phyloP scores from a whole-genome alignment of 2,888 invertebrate species.

The Eumerus sabulonum region DNA sequence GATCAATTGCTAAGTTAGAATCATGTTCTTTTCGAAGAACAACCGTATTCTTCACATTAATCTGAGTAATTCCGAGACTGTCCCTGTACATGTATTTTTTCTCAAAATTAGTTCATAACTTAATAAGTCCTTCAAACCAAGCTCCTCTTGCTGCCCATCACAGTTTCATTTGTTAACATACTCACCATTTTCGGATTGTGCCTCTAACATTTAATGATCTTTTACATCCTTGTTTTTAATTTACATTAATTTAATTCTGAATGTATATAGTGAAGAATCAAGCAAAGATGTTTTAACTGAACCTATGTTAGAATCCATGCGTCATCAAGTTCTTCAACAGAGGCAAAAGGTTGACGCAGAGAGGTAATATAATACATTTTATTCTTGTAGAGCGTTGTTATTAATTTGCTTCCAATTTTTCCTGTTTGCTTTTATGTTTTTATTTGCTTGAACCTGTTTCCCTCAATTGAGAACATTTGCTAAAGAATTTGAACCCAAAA shows the following conservation, averaged over 20 bases:
- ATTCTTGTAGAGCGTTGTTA: slow-evolving; percentile 57
- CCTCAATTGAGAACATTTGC: too few species aligned
- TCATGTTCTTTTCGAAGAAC: too few species aligned
- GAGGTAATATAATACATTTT: slow-evolving; percentile 81
- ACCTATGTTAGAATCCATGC: slow-evolving; percentile 90
- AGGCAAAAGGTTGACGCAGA: slow-evolving; percentile 90
- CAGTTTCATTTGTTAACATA: too few species aligned
- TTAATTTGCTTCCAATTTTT: slow-evolving; percentile 40
- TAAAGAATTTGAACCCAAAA: background rate
- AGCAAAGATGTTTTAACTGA: slow-evolving; percentile 86
- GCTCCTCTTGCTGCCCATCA: too few species aligned
- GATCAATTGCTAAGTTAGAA: too few species aligned
- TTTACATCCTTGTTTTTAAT: slow-evolving; percentile 36
- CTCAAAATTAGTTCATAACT: too few species aligned
- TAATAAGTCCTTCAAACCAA: too few species aligned
- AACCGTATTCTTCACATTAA: too few species aligned
- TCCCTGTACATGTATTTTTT: too few species aligned
- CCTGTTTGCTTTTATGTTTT: background rate
- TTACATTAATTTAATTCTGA: slow-evolving; percentile 36
- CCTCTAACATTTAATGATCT: slow-evolving; percentile 28
- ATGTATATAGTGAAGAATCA: slow-evolving; percentile 72
- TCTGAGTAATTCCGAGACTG: too few species aligned
- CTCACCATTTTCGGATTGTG: too few species aligned
- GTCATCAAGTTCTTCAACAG: slow-evolving; percentile 88
- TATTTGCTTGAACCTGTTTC: background rate